Conservation (phyloP, 2,113 vertebrate genomes). For the Callocephalon fimbriatum region DNA sequence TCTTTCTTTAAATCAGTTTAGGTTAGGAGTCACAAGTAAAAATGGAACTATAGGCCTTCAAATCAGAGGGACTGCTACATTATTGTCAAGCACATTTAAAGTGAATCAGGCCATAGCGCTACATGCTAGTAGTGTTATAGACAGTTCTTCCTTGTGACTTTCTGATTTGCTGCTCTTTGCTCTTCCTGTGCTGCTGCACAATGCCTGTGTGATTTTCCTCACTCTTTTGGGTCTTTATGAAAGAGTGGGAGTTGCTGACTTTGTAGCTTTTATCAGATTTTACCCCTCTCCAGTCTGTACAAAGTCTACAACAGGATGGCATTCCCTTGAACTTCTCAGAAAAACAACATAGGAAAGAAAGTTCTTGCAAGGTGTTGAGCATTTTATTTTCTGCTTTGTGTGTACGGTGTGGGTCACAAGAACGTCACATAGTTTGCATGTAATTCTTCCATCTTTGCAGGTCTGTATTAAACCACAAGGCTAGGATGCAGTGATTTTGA, state of each 20-base stretch:
- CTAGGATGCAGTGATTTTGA: not conserved
- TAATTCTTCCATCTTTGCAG: not conserved
- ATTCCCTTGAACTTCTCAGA: not conserved
- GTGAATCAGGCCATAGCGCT: not conserved
- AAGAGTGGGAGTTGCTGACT: not conserved
- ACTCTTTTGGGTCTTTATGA: not conserved
- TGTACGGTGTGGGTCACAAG: not conserved
- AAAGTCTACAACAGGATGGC: not conserved
- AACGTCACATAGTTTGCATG: accelerated
- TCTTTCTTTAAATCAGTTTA: not conserved
- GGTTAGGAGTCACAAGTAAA: not conserved
- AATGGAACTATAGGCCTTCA: not conserved
- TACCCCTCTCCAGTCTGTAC: not conserved
- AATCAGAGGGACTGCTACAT: not conserved
- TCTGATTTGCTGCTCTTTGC: not conserved
- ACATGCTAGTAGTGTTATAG: accelerated
- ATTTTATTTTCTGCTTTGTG: not conserved
- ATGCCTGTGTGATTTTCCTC: not conserved
- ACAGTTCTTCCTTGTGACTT: not conserved
- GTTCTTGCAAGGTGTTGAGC: not conserved
- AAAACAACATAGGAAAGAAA: not conserved
- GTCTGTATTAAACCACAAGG: not conserved
- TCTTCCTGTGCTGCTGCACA: not conserved
- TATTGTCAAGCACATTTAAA: not conserved
- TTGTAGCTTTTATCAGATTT: not conserved